Evolutionary conservation across 2,113 vertebrate species (phyloP).

Genomic region (Cynocephalus volans): DNA sequence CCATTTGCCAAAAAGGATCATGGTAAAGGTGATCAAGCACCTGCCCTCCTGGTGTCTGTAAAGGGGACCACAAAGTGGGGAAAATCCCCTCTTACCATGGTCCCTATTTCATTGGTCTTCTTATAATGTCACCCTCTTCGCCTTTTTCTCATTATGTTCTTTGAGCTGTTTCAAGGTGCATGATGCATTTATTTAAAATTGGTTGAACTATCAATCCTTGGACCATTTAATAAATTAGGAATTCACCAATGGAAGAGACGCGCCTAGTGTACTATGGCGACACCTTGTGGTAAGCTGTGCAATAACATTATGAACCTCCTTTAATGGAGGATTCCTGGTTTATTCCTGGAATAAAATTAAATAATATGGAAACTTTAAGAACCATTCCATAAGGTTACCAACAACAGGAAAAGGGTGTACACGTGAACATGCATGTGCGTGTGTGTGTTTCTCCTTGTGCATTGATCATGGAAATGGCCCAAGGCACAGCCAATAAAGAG

Average conservation of each 20-base stretch:
- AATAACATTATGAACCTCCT: not conserved
- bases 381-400: not conserved
- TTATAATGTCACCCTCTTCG: not conserved
- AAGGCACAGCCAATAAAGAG: not conserved
- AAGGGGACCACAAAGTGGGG: not conserved
- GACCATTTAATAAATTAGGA: not conserved
- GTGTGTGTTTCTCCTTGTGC: not conserved
- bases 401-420: not conserved
- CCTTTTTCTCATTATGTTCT: not conserved
- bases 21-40: not conserved
- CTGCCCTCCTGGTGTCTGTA: not conserved
- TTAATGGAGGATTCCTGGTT: not conserved
- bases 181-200: not conserved
- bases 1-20: not conserved
- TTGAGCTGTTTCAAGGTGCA: not conserved
- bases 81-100: not conserved
- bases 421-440: not conserved
- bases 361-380: not conserved
- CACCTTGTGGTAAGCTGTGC: slow-evolving; percentile 57
- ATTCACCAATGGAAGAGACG: not conserved
- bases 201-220: not conserved
- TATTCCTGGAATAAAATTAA: slow-evolving; percentile 19
- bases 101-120: not conserved
- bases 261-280: slow-evolving; percentile 21
- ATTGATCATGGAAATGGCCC: not conserved